phyloP scores from a whole-genome alignment of 2,113 vertebrate genomes.

The Phaethon lepturus region DNA sequence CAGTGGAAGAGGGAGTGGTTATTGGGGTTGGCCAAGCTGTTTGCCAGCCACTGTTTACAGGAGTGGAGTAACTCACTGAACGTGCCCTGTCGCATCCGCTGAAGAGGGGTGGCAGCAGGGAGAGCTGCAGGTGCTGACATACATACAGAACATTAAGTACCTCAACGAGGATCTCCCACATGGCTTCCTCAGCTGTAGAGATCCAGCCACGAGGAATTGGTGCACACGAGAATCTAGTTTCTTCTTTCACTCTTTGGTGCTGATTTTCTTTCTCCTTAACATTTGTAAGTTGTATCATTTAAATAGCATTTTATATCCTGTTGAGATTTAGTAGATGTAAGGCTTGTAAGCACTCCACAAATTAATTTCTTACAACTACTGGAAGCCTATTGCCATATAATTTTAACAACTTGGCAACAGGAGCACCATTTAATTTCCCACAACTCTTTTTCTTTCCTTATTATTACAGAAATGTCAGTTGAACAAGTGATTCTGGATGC shows the following conservation, averaged over 20 bases:
- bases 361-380: slow-evolving; percentile 71
- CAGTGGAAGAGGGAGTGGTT: neutral
- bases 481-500: slow-evolving; percentile 54
- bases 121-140: neutral
- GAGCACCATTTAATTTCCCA: slow-evolving; percentile 61
- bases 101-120: neutral
- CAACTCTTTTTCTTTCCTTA: slow-evolving; percentile 63
- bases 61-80: neutral
- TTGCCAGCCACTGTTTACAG: neutral
- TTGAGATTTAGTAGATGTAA: slow-evolving; percentile 63
- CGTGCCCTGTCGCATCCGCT: rapidly evolving
- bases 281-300: slow-evolving; percentile 54
- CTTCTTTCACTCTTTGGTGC: slow-evolving; percentile 46
- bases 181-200: neutral
- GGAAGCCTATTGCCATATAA: slow-evolving; percentile 65
- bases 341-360: slow-evolving; percentile 66
- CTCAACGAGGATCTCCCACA: neutral
- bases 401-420: slow-evolving; percentile 69
- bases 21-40: neutral
- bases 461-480: slow-evolving; percentile 62
- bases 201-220: neutral
- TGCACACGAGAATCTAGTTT: neutral
- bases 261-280: neutral
- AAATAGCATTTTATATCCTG: slow-evolving; percentile 56
- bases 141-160: rapidly evolving